These are phyloP conservation scores for Uria aalge DNA, from an alignment of 2,113 vertebrate species.

Conservation along the genomic window DNA sequence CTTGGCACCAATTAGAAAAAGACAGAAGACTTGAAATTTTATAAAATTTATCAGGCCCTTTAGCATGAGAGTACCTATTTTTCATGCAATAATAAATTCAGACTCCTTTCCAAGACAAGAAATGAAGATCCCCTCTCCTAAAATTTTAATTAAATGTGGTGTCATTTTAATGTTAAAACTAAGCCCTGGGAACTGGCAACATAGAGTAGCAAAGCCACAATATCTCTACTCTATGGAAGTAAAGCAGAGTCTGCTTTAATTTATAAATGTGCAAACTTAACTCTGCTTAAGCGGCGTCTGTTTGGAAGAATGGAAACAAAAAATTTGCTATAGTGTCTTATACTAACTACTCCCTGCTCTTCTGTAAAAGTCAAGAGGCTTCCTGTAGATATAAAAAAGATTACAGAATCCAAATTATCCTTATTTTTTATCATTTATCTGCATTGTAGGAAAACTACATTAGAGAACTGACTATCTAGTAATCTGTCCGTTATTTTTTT, in stretches of 20 bases:
- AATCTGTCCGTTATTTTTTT: neutral
- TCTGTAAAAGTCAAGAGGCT: neutral
- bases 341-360: neutral
- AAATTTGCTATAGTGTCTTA: neutral
- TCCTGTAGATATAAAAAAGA: neutral
- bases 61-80: neutral
- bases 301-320: neutral
- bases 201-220: neutral
- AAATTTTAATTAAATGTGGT: neutral
- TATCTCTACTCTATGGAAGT: neutral
- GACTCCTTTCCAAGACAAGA: neutral
- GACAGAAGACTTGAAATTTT: neutral
- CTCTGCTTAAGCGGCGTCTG: neutral
- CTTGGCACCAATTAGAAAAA: neutral
- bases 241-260: neutral
- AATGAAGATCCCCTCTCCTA: neutral
- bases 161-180: neutral
- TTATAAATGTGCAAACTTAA: neutral
- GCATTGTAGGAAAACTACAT: neutral
- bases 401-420: neutral
- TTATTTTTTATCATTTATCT: neutral
- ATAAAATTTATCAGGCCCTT: neutral
- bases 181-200: neutral
- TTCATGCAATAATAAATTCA: neutral
- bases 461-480: neutral